A percentile compares a stretch with the other conserved stretches of the same genome.
These are phyloP conservation scores for Danio choprae DNA, from an alignment of 2,797 vertebrate genomes.

Conservation along the genomic window DNA sequence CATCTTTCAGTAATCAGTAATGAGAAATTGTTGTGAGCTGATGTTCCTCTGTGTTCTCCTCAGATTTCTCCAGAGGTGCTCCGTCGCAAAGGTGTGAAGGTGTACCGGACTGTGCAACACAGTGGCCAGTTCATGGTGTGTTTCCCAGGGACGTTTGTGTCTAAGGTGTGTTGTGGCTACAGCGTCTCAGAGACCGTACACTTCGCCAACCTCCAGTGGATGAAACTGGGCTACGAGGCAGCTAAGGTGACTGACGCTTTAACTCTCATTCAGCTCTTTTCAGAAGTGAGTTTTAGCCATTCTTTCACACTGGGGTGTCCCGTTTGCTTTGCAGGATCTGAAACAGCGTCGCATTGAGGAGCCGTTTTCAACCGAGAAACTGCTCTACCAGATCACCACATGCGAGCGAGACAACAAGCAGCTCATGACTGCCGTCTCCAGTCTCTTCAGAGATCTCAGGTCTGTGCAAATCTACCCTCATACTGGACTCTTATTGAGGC, in stretches of 20 bases:
- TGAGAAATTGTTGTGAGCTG: neutral
- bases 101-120: conserved; percentile 96
- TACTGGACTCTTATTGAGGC: neutral
- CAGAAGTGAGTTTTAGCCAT: neutral
- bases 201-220: conserved; percentile 99
- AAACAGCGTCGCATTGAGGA: conserved; percentile 95
- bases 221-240: conserved; percentile 96
- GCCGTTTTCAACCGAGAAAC: conserved; percentile 98
- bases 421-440: conserved; percentile 91
- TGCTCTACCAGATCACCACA: conserved; percentile 97
- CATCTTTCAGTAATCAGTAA: neutral
- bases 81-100: conserved; percentile 94
- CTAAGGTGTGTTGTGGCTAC: conserved; percentile 99
- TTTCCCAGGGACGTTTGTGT: conserved; percentile 98
- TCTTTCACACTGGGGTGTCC: neutral
- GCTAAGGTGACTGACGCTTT: conserved; percentile 87
- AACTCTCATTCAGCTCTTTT: conserved; percentile 3
- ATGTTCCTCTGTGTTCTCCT: neutral
- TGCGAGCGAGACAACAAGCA: conserved; percentile 94
- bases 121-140: conserved; percentile 98
- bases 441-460: conserved; percentile 98
- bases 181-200: conserved; percentile 99
- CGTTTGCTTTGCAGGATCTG: conserved; percentile 85
- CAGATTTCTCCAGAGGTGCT: conserved; percentile 99
- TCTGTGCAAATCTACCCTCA: conserved; percentile 58